Conservation (phyloP, 2,113 vertebrate genomes). For the Sclerurus mexicanus region DNA sequence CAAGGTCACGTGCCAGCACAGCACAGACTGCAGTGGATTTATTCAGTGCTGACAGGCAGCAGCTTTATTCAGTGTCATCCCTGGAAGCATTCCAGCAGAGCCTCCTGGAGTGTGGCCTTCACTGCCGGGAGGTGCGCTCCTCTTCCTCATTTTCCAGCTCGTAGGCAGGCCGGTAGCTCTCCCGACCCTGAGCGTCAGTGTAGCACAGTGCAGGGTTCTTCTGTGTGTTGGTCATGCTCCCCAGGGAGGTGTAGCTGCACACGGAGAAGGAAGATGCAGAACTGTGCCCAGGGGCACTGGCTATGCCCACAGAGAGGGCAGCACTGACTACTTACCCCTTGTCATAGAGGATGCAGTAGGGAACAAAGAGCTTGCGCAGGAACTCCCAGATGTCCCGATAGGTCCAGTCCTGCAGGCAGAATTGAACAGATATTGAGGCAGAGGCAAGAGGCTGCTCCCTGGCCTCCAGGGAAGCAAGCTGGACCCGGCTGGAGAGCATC, state of each 20-base stretch:
- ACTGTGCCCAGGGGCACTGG: neutral
- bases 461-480: neutral
- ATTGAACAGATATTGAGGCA: neutral
- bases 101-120: neutral
- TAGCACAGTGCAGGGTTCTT: conserved; percentile 81
- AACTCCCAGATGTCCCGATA: conserved; percentile 97
- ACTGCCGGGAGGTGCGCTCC: conserved; percentile 85
- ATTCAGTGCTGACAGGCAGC: neutral
- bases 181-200: conserved; percentile 73
- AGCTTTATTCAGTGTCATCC: neutral
- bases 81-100: neutral
- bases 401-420: conserved; percentile 86
- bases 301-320: accelerated
- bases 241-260: conserved; percentile 91
- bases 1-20: neutral
- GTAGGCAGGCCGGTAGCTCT: conserved; percentile 84
- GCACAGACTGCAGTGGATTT: neutral
- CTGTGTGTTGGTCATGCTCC: conserved; percentile 87
- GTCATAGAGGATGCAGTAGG: conserved; percentile 95
- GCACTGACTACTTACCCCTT: conserved; percentile 81
- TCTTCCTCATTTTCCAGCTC: conserved; percentile 89
- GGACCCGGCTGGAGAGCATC: neutral
- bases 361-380: conserved; percentile 86
- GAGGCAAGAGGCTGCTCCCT: neutral
- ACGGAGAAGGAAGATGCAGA: neutral